phyloP scores from a whole-genome alignment of 2,888 invertebrate species.

The Thera obeliscata region DNA sequence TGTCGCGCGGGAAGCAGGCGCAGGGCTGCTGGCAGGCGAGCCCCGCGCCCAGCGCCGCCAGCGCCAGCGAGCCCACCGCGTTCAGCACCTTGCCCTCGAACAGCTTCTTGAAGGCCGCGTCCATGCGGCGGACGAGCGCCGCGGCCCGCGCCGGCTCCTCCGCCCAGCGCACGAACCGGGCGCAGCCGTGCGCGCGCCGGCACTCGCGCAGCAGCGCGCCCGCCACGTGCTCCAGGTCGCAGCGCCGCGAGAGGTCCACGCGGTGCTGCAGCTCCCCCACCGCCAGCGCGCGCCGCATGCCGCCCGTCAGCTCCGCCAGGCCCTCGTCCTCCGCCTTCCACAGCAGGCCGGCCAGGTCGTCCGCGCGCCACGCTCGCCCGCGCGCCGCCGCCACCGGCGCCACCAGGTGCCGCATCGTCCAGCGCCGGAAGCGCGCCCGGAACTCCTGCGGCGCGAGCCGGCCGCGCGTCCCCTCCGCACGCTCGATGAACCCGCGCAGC shows the following conservation, averaged over 20 bases:
- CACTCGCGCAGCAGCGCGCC: conserved; percentile 12
- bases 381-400: not conserved
- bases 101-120: conserved; percentile 11
- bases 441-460: conserved; percentile 13
- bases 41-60: conserved; percentile 17
- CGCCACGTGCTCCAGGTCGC: conserved; percentile 3
- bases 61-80: conserved; percentile 14
- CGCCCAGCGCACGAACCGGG: conserved; percentile 12
- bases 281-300: conserved; percentile 1
- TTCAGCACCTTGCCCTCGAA: conserved; percentile 6
- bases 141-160: conserved; percentile 3
- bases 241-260: not conserved
- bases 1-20: conserved; percentile 30
- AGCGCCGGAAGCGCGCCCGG: conserved; percentile 19
- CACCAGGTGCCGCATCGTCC: conserved; percentile 20
- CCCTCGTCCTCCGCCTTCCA: too few species aligned
- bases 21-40: conserved; percentile 16
- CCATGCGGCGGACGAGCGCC: conserved; percentile 9
- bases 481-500: conserved; percentile 23
- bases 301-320: not conserved
- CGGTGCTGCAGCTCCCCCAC: conserved; percentile 13
- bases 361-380: conserved; percentile 7
- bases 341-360: conserved; percentile 9
- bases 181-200: conserved; percentile 23
- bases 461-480: conserved; percentile 17